Percentiles rank a stretch among this genome's conserved stretches.
Conservation (phyloP, 2,113 vertebrate genomes). For the Cardinalis cardinalis region DNA sequence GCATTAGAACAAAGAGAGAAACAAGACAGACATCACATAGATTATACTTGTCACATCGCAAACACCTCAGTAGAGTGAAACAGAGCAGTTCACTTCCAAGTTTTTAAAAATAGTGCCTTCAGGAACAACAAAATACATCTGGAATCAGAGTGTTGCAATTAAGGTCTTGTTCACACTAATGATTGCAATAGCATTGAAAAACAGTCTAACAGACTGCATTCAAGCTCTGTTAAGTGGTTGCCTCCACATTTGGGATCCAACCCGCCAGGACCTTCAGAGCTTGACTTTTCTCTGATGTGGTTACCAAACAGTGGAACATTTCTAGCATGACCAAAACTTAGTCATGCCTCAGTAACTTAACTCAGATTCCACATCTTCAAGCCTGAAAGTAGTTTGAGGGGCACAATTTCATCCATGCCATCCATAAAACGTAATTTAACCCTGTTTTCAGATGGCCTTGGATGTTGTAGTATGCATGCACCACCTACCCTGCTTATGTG, state of each 20-base stretch:
- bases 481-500: neutral
- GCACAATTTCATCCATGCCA: neutral
- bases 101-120: neutral
- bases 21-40: neutral
- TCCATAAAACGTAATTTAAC: neutral
- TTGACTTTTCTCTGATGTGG: constrained; percentile 38
- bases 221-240: constrained; percentile 31
- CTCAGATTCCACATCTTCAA: constrained; percentile 40
- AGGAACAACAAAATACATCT: neutral
- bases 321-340: constrained; percentile 47
- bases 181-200: neutral
- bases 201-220: neutral
- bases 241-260: constrained; percentile 26
- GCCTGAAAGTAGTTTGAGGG: constrained; percentile 22
- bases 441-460: neutral
- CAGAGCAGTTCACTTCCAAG: neutral
- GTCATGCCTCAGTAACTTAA: constrained; percentile 50
- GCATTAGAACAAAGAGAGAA: neutral
- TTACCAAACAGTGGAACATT: constrained; percentile 55
- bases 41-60: neutral
- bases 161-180: neutral
- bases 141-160: neutral
- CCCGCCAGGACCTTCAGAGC: neutral
- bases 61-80: neutral
- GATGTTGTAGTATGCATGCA: neutral